Evolutionary conservation across 2,888 invertebrate genomes (phyloP).

Genomic region (Linnaemya tessellans): DNA sequence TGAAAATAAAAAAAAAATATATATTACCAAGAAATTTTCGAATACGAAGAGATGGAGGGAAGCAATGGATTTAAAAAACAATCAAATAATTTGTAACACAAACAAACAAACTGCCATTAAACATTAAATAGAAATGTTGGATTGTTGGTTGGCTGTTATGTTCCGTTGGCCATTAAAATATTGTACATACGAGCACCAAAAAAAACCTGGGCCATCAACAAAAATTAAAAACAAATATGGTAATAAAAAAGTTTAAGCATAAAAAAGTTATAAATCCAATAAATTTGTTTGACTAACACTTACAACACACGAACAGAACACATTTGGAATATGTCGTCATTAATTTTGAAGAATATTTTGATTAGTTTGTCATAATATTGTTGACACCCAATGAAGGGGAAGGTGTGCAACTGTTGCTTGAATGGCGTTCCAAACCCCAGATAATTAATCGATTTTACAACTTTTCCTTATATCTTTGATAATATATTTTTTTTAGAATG

Average conservation of each 20-base stretch:
- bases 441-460: no score
- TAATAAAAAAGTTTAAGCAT: conserved; percentile 1
- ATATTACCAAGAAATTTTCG: conserved; percentile 35
- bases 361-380: background rate
- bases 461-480: no score
- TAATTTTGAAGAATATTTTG: background rate
- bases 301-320: background rate
- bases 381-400: background rate
- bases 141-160: background rate
- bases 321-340: background rate
- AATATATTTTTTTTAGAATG: no score
- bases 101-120: conserved; percentile 36
- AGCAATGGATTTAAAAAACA: background rate
- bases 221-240: background rate
- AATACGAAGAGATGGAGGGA: background rate
- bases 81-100: conserved; percentile 42
- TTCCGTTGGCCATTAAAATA: conserved; percentile 21
- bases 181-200: no score
- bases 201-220: conserved; percentile 6
- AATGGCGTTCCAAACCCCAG: background rate
- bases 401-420: background rate
- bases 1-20: conserved; percentile 7
- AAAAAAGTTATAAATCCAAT: conserved; percentile 25
- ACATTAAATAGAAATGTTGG: conserved; percentile 12
- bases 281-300: conserved; percentile 19